These are phyloP conservation scores for Octodonta nipae DNA, from an alignment of 2,888 invertebrate species.

Conservation along the genomic window DNA sequence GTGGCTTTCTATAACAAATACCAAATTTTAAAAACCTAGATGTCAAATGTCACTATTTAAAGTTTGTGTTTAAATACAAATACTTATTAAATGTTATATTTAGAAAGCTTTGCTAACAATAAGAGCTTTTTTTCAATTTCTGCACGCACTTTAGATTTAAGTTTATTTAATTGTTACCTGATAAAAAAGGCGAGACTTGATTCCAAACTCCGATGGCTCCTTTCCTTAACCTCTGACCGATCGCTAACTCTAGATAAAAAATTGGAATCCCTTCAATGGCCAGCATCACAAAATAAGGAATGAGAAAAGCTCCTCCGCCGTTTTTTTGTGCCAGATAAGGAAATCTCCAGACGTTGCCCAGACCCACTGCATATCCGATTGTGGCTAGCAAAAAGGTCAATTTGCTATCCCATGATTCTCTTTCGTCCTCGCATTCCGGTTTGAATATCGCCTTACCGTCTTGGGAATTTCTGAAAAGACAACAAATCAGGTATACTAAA, in stretches of 20 bases:
- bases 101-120: no score
- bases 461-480: no score
- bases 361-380: slow-evolving; percentile 80
- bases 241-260: slow-evolving; percentile 88
- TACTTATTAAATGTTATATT: no score
- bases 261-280: slow-evolving; percentile 90
- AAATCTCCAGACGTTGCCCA: slow-evolving; percentile 92
- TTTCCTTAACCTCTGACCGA: slow-evolving; percentile 84
- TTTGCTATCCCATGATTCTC: slow-evolving; percentile 89
- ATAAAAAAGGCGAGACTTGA: slow-evolving; percentile 76
- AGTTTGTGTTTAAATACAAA: no score
- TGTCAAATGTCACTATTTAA: no score
- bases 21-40: no score
- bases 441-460: slow-evolving; percentile 52
- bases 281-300: slow-evolving; percentile 91
- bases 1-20: no score
- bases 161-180: no score
- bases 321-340: slow-evolving; percentile 91
- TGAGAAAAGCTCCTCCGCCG: slow-evolving; percentile 91
- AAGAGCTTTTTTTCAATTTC: no score
- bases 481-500: no score
- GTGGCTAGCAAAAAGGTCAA: slow-evolving; percentile 83
- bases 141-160: no score
- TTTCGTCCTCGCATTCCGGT: slow-evolving; percentile 45
- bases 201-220: slow-evolving; percentile 94